Evolutionary conservation across 2,113 vertebrate species (phyloP).

Genomic region (Ardeotis arabs): DNA sequence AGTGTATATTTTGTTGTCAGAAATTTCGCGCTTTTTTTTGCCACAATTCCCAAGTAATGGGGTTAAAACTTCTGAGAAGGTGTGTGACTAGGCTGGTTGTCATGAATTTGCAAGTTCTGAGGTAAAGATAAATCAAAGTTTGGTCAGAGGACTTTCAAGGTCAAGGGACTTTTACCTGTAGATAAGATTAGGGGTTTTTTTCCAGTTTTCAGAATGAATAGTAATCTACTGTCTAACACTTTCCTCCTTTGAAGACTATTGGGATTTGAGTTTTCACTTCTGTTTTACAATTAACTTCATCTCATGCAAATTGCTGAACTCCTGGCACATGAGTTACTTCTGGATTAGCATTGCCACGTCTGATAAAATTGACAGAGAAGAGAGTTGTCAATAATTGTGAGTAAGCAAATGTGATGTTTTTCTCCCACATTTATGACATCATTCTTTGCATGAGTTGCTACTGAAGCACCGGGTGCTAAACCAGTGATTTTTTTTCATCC

Average conservation of each 20-base stretch:
- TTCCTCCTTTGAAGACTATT: not conserved
- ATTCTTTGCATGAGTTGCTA: not conserved
- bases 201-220: not conserved
- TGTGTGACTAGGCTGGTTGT: not conserved
- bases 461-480: not conserved
- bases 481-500: not conserved
- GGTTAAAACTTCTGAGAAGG: not conserved
- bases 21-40: not conserved
- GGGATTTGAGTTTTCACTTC: not conserved
- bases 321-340: not conserved
- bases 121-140: not conserved
- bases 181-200: not conserved
- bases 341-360: not conserved
- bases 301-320: not conserved
- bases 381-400: not conserved
- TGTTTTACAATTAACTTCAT: not conserved
- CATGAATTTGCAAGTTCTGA: not conserved
- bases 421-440: not conserved
- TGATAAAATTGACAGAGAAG: conserved; percentile 12
- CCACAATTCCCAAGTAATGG: rapidly evolving
- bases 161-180: not conserved
- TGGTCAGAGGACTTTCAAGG: not conserved
- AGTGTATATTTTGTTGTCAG: not conserved
- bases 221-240: not conserved
- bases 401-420: conserved; percentile 10